Evolutionary conservation across 1,140 invertebrate genomes (phyloP).

Genomic region (Portunus trituberculatus): DNA sequence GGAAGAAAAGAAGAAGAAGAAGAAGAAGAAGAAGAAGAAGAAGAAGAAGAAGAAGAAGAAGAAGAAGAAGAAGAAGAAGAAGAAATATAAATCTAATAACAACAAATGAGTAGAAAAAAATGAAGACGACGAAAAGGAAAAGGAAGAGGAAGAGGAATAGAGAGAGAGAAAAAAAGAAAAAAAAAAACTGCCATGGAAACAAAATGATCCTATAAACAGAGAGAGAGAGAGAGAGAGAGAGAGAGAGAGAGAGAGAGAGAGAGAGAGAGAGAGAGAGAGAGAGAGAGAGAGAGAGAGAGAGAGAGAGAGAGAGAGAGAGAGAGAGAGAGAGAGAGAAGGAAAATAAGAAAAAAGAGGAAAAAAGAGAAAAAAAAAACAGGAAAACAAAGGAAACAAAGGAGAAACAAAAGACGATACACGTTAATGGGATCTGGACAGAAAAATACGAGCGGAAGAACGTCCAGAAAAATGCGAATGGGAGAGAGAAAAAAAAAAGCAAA

Average conservation of each 20-base stretch:
- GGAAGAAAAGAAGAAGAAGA: neutral
- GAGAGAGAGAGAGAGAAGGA: too few species aligned
- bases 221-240: too few species aligned
- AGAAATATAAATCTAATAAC: too few species aligned
- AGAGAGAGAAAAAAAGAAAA: neutral
- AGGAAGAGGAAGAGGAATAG: neutral
- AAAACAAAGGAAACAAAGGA: neutral
- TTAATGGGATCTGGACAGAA: neutral
- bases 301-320: too few species aligned
- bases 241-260: too few species aligned
- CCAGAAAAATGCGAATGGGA: neutral
- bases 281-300: too few species aligned
- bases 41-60: neutral
- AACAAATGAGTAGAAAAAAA: too few species aligned
- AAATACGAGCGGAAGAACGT: neutral
- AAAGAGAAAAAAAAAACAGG: neutral
- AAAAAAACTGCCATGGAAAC: neutral
- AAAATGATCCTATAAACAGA: neutral
- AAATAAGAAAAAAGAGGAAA: neutral
- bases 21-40: neutral
- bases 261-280: neutral
- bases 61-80: neutral
- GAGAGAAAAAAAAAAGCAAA: neutral
- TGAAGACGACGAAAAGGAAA: neutral
- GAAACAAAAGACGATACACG: constrained; percentile 20